Percentiles rank a stretch among this genome's conserved stretches.
Evolutionary conservation across 1,140 invertebrate genomes (phyloP).

Genomic region (Drosophila subpulchrella): DNA sequence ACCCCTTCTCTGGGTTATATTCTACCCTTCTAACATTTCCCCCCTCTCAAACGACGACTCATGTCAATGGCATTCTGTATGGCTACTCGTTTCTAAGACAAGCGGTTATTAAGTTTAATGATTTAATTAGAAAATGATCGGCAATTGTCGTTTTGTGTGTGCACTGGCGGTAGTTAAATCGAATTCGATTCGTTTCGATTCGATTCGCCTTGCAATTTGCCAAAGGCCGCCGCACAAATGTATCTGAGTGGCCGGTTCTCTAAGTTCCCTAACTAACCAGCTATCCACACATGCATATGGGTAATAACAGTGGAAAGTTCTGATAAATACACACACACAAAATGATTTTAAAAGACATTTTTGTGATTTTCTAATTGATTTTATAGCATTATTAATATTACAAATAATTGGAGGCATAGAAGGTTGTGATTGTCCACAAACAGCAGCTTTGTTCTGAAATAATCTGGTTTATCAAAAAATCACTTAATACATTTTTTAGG

Average conservation of each 20-base stretch:
- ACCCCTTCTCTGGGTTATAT: conserved; percentile 1
- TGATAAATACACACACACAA: neutral
- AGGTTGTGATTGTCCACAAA: neutral
- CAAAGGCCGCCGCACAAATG: conserved; percentile 34
- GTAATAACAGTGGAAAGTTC: neutral
- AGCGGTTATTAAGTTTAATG: conserved; percentile 69
- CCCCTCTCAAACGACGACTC: conserved; percentile 3
- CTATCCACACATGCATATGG: conserved; percentile 15
- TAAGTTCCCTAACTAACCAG: neutral
- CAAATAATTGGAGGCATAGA: neutral
- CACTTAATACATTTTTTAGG: too few species aligned
- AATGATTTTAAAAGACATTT: neutral
- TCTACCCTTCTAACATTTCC: neutral
- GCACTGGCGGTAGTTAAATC: conserved; percentile 40
- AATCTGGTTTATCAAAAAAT: too few species aligned
- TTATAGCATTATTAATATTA: neutral
- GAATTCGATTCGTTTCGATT: conserved; percentile 51
- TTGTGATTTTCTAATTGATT: neutral
- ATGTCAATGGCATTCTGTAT: conserved; percentile 36
- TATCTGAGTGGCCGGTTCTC: conserved; percentile 2
- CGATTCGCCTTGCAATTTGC: conserved; percentile 49
- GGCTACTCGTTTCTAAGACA: conserved; percentile 22
- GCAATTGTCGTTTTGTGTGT: conserved; percentile 53
- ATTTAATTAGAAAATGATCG: conserved; percentile 75
- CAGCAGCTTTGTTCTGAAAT: too few species aligned